Base-by-base conservation (phyloP, 1,140 invertebrate species). In the Bombus superbus region DNA sequence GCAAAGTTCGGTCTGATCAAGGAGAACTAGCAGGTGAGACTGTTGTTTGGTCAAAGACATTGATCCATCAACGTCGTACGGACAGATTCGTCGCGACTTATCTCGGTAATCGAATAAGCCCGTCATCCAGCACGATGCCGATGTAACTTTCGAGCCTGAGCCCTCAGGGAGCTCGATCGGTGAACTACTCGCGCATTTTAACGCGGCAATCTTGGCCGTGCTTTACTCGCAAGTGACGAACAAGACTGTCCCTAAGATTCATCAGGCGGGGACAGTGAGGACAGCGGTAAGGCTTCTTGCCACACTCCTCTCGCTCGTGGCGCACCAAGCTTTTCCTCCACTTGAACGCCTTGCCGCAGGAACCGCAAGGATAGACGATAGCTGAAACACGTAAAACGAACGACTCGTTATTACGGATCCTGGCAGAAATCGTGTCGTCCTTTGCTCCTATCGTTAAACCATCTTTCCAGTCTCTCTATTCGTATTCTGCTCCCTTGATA, bases 241-340 rank as follows among this genome's bases (percentile, higher is more conserved):
- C 62, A 28, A 88, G 57, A 69, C 81, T 47, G 42, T 38, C 32
- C 25, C 77, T 82, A 64, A 73, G 35, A 22, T 35, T 81, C 38
- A 62, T 81, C 42, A 5, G 25, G 38, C 69, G 22, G 4, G 84
- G 84, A 44, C 85, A 80, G 8, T 28, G 62, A 18, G n/a, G 42
- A 22, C 76, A 78, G 32, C n/a, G 62, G 28, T 79, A 68, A 5
- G 62, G 62, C 32, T 68, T 66, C 25, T 68, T 79, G 1, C 77
- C 87, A 88, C 96, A 96, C 90, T 96, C 96, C 82, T 96, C 96
- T 15, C 95, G 96, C 90, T 96, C 94, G 87, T 97, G 96, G 11
- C 96, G 92, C 83, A 96, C 94, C 72, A 96, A 91, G 15, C 96
- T 96, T 75, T 96, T 95, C 92, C 96, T 96, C 57, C 96, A 94